phyloP scores from a whole-genome alignment of 2,797 vertebrate genomes.

The Alosa sapidissima region DNA sequence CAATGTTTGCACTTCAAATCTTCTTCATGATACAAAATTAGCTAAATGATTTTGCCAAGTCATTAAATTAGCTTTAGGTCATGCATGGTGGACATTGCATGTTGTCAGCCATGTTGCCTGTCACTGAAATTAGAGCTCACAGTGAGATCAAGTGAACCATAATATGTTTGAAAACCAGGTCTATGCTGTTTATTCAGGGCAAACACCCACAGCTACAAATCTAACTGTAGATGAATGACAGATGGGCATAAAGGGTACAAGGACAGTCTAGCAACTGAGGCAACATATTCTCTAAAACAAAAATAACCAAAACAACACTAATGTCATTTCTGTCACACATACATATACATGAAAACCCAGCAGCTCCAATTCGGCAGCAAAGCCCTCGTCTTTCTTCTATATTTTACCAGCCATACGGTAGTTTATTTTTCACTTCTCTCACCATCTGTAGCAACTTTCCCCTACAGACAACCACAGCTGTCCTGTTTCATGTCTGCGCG shows the following conservation, averaged over 20 bases:
- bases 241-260: slow-evolving; percentile 51
- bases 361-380: slow-evolving; percentile 50
- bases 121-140: no score
- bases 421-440: slow-evolving; percentile 70
- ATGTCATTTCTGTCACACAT: slow-evolving; percentile 26
- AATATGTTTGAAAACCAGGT: background rate
- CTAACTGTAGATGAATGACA: slow-evolving; percentile 46
- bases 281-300: slow-evolving; percentile 47
- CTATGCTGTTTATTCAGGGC: background rate
- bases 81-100: no score
- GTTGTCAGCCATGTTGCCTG: no score
- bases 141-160: background rate
- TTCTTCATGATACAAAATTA: no score
- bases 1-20: no score
- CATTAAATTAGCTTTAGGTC: no score
- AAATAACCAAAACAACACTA: background rate
- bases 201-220: slow-evolving; percentile 43
- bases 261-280: slow-evolving; percentile 44
- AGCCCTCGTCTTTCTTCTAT: slow-evolving; percentile 64
- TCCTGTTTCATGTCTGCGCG: slow-evolving; percentile 77
- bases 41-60: no score
- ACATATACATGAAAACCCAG: slow-evolving; percentile 31
- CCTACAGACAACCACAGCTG: slow-evolving; percentile 84
- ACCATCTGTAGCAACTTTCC: slow-evolving; percentile 83
- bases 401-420: slow-evolving; percentile 81